phyloP scores from a whole-genome alignment of 2,113 vertebrate species.

The Notiomystis cincta region DNA sequence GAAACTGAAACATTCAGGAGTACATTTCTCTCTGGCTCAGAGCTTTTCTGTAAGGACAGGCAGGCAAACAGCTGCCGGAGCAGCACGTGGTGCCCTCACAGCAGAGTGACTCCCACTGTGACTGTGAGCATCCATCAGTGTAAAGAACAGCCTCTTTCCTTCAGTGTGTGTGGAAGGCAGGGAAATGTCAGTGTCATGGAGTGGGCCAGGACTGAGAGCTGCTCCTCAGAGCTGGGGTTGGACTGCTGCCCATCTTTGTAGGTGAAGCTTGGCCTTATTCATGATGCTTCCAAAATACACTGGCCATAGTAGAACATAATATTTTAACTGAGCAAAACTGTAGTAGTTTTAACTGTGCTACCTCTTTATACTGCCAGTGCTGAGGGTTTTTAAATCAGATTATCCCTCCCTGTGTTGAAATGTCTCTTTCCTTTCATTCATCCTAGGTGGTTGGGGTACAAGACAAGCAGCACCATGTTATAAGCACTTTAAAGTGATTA shows the following conservation, averaged over 20 bases:
- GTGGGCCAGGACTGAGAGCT: background rate
- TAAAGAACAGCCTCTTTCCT: background rate
- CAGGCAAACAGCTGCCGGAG: background rate
- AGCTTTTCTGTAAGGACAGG: background rate
- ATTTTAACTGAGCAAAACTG: background rate
- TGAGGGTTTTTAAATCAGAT: background rate
- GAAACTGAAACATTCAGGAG: background rate
- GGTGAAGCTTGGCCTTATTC: background rate
- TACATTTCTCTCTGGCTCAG: background rate
- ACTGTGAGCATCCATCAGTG: accelerated
- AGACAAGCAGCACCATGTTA: background rate
- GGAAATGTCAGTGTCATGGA: background rate
- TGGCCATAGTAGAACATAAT: too few species aligned
- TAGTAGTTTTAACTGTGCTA: background rate
- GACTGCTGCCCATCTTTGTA: accelerated
- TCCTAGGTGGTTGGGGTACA: background rate
- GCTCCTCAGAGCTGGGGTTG: background rate
- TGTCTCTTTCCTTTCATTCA: background rate
- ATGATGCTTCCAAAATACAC: background rate
- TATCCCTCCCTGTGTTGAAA: background rate
- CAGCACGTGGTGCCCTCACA: background rate
- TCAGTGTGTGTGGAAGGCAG: background rate
- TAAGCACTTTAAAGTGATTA: background rate
- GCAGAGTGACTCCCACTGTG: background rate
- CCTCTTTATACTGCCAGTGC: background rate